phyloP scores from a whole-genome alignment of 1,140 invertebrate species.

The Calliopsis andreniformis region DNA sequence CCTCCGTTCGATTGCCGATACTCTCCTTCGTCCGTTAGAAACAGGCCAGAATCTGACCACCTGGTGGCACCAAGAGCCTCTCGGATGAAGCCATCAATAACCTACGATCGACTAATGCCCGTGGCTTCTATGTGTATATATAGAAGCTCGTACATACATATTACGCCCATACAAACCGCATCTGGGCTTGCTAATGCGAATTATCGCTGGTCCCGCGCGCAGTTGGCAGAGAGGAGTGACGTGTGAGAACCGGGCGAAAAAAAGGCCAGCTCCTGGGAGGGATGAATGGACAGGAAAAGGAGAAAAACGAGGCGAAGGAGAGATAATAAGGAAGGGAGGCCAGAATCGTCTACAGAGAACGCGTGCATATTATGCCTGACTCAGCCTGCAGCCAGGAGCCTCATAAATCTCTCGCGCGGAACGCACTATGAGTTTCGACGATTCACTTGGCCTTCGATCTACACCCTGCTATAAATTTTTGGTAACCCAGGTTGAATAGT shows the following conservation, averaged over 20 bases:
- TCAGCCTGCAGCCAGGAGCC: conserved; percentile 5
- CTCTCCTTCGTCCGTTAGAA: conserved; percentile 35
- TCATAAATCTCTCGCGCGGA: conserved; percentile 45
- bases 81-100: conserved; percentile 75
- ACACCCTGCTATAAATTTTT: conserved; percentile 49
- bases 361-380: conserved; percentile 46
- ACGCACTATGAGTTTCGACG: conserved; percentile 48
- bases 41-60: conserved; percentile 62
- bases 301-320: conserved; percentile 39
- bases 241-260: conserved; percentile 39
- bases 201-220: conserved; percentile 36
- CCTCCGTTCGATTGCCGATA: conserved; percentile 46
- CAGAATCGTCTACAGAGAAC: conserved; percentile 46
- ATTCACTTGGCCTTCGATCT: conserved; percentile 54
- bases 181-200: conserved; percentile 65
- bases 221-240: conserved; percentile 52
- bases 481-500: conserved; percentile 18
- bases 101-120: conserved; percentile 65
- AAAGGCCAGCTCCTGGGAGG: conserved; percentile 12
- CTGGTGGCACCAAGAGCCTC: conserved; percentile 66
- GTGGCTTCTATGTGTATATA: not conserved
- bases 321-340: conserved; percentile 47
- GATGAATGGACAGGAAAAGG: conserved; percentile 31
- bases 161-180: conserved; percentile 60
- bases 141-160: conserved; percentile 15